Evolutionary conservation across 2,113 vertebrate genomes (phyloP), one percentile per base, ranked within the genome.

Genomic region (Sceloporus tristichus): DNA sequence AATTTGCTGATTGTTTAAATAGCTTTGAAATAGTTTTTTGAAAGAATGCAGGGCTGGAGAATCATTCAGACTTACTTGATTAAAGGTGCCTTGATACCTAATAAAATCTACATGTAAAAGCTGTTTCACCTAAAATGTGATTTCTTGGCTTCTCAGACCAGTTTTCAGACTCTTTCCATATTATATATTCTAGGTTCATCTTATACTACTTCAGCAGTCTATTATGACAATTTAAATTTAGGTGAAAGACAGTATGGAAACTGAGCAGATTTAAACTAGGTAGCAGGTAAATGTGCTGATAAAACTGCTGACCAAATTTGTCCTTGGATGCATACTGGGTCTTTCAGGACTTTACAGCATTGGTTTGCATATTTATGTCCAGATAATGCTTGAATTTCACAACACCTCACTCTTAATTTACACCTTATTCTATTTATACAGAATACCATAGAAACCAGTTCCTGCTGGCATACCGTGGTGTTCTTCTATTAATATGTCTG

Each of bases 401-500:
- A n/a, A 81, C 90, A 56, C 65, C 14, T 85, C 88, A 87, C 88
- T 90, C 79, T 82, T 93, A 89, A 87, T 83, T 87, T 88, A 91
- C 92, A 70, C 83, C 21, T 86, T 93, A 89, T 88, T 93, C 74
- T 84, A 87, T 0, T 94, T 93, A 87, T 79, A 84, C 27, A 4
- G 79, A 86, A 83, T 82, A 82, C 85, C 87, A 88, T 85, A 85
- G 80, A 89, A 94, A 82, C 87, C 8, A 14, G 38, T 85, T 48
- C 74, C 85, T 93, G 34, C 53, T 65, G 88, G 74, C 82, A 76
- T 86, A 82, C 87, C 27, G 18, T 56, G 70, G 0, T 88, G 74
- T 91, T 89, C 89, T 93, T 85, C 92, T 94, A n/a, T 94, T 92
- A 93, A 87, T 92, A 85, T 90, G 89, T 83, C 75, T 93, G 62